Conservation (phyloP, 2,113 vertebrate species). For the Antigone vipio region DNA sequence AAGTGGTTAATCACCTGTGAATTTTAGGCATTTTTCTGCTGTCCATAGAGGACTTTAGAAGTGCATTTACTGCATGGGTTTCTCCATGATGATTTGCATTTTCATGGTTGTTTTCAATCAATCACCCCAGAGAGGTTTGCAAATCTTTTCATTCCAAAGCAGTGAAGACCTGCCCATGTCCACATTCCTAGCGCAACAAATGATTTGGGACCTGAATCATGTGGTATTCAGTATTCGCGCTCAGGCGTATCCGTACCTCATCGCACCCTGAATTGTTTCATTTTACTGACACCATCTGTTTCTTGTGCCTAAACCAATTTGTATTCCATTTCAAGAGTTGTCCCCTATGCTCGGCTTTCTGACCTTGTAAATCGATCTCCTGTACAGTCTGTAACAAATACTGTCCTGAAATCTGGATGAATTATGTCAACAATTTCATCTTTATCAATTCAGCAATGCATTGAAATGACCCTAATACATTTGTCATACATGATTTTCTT, state of each 20-base stretch:
- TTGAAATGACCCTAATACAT: constrained; percentile 38
- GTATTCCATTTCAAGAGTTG: constrained; percentile 24
- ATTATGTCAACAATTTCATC: constrained; percentile 28
- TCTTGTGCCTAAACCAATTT: constrained; percentile 37
- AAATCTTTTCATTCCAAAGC: not conserved
- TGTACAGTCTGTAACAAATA: constrained; percentile 25
- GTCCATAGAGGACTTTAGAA: constrained; percentile 17
- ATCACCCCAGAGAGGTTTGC: constrained; percentile 1
- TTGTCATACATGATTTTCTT: constrained; percentile 47
- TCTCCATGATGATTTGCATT: constrained; percentile 39
- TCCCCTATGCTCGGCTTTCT: constrained; percentile 32
- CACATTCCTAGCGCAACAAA: constrained; percentile 19
- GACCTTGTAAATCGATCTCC: constrained; percentile 59
- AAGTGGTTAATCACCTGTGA: constrained; percentile 70
- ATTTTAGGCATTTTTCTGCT: constrained; percentile 58
- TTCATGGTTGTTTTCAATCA: constrained; percentile 41
- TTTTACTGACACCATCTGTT: constrained; percentile 57
- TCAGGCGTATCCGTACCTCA: not conserved
- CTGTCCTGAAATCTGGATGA: constrained; percentile 51
- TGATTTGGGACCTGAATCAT: not conserved
- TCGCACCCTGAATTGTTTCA: constrained; percentile 29
- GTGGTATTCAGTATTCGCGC: not conserved
- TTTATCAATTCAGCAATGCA: constrained; percentile 39
- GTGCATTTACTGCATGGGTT: constrained; percentile 11
- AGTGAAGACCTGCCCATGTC: not conserved